These are phyloP conservation scores for Metellina segmentata DNA, from an alignment of 2,888 invertebrate genomes.

Conservation along the genomic window DNA sequence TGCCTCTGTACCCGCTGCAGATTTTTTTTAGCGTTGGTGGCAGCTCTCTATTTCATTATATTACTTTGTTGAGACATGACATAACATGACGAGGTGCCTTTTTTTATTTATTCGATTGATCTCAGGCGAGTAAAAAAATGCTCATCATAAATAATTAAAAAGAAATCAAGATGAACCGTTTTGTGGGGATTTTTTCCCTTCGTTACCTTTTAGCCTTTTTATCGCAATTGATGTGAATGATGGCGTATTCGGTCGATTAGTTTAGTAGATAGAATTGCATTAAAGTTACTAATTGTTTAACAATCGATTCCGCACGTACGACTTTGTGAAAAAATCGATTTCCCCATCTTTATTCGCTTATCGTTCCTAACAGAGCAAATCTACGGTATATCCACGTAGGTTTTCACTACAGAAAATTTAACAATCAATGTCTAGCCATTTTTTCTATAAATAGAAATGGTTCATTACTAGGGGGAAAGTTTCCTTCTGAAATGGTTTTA, in stretches of 20 bases:
- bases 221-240: conserved; percentile 12
- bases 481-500: no score
- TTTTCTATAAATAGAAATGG: no score
- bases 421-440: no score
- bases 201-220: neutral
- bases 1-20: neutral
- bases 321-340: no score
- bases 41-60: conserved; percentile 63
- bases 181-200: neutral
- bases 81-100: conserved; percentile 25
- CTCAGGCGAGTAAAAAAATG: conserved; percentile 6
- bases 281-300: neutral
- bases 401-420: no score
- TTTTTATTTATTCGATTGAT: conserved; percentile 22
- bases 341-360: no score
- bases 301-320: no score
- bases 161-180: neutral
- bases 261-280: neutral
- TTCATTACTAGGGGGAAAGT: no score
- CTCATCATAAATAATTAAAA: neutral
- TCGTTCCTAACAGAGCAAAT: no score
- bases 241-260: neutral
- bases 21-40: conserved; percentile 33
- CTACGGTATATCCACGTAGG: no score
- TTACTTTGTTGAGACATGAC: conserved; percentile 53